Evolutionary conservation across 64 coral and sea anemone genomes (phyloP).

Genomic region (Montipora sp.): DNA sequence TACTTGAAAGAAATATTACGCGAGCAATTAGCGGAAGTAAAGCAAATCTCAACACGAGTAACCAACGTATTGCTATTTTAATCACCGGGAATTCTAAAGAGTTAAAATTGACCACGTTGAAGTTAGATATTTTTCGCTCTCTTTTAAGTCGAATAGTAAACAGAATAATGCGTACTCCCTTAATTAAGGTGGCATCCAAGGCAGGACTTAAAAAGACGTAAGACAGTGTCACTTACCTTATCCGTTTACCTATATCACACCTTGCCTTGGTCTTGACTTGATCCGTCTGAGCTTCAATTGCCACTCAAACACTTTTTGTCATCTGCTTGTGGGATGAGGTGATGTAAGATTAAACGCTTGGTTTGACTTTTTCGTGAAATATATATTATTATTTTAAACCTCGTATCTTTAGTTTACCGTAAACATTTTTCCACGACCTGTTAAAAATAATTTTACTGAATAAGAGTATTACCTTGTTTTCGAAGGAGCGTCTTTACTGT

Average conservation of each 20-base stretch:
- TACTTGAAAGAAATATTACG: no score
- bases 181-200: not conserved
- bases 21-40: no score
- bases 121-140: no score
- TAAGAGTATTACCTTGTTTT: not conserved
- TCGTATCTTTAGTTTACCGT: not conserved
- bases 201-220: not conserved
- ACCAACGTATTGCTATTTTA: no score
- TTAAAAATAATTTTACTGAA: not conserved
- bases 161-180: not conserved
- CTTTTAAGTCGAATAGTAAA: not conserved
- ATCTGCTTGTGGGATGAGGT: not conserved
- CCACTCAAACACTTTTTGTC: not conserved
- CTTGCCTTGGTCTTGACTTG: constrained; percentile 10
- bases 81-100: no score
- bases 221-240: not conserved
- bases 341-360: constrained; percentile 44
- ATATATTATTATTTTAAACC: constrained; percentile 8
- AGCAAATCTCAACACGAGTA: no score
- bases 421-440: not conserved
- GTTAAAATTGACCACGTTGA: no score
- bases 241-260: not conserved
- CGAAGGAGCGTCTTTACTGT: no score
- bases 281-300: not conserved
- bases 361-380: not conserved